Percentiles rank a stretch among this genome's conserved stretches.
phyloP scores from a whole-genome alignment of 2,888 invertebrate genomes.

The Lagria hirta region DNA sequence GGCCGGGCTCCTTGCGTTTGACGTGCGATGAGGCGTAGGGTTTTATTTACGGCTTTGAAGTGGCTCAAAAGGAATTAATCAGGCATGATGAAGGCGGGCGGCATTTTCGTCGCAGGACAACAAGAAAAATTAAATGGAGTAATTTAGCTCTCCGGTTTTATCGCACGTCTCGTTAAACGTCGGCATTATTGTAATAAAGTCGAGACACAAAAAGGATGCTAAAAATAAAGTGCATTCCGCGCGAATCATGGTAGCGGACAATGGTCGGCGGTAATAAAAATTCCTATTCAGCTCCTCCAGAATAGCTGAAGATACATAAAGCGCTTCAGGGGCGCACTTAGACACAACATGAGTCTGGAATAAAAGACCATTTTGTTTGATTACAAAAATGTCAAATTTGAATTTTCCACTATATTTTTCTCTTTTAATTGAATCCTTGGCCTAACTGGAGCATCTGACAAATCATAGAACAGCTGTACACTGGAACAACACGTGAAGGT shows the following conservation, averaged over 20 bases:
- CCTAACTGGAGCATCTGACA: too few species aligned
- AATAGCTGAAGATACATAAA: conserved; percentile 18
- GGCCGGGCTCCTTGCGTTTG: conserved; percentile 4
- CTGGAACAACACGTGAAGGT: too few species aligned
- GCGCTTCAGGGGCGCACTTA: conserved; percentile 17
- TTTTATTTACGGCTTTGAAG: conserved; percentile 17
- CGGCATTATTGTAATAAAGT: conserved; percentile 24
- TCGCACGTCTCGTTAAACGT: conserved; percentile 23
- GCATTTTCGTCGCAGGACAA: conserved; percentile 14
- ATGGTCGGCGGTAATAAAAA: conserved; percentile 19
- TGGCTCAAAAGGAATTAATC: conserved; percentile 20
- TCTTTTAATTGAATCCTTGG: too few species aligned
- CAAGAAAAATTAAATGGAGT: conserved; percentile 23
- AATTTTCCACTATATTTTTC: too few species aligned
- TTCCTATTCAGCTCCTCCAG: conserved; percentile 11
- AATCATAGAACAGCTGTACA: too few species aligned
- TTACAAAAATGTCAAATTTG: too few species aligned
- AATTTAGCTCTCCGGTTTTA: conserved; percentile 22
- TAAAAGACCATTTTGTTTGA: too few species aligned
- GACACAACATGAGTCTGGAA: too few species aligned
- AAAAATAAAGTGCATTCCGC: conserved; percentile 21
- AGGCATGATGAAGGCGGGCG: conserved; percentile 18
- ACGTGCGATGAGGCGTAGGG: conserved; percentile 12
- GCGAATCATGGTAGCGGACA: conserved; percentile 17
- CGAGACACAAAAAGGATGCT: conserved; percentile 17